Evolutionary conservation across 1,140 invertebrate genomes (phyloP).

Genomic region (Trinorchestia longiramus): DNA sequence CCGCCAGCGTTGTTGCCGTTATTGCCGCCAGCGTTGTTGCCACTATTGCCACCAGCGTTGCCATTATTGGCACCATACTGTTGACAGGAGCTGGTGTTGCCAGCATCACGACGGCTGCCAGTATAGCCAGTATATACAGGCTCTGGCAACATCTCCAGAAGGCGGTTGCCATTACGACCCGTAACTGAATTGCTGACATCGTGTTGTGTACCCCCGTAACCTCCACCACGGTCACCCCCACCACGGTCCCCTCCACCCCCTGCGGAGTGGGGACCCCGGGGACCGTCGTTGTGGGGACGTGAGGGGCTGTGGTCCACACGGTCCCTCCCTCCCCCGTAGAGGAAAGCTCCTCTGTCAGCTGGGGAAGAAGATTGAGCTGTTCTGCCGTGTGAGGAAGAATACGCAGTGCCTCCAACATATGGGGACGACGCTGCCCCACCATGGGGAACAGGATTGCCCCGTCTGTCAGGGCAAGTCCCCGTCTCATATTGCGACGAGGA

Average conservation of each 20-base stretch:
- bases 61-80: not conserved
- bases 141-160: not conserved
- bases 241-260: too few species aligned
- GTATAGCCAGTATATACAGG: not conserved
- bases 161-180: not conserved
- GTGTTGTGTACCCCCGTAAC: too few species aligned
- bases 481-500: not conserved
- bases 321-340: not conserved
- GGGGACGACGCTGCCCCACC: not conserved
- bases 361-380: constrained; percentile 56
- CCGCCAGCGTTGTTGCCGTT: not conserved
- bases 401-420: not conserved
- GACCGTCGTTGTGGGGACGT: not conserved
- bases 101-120: not conserved
- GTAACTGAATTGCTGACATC: not conserved
- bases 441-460: not conserved
- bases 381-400: not conserved
- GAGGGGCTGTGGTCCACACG: not conserved
- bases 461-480: not conserved
- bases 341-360: not conserved
- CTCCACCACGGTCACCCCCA: too few species aligned
- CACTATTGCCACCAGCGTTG: not conserved
- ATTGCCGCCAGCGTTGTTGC: not conserved
- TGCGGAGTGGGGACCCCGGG: too few species aligned
- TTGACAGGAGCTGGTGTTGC: not conserved